Conservation (phyloP, 2,797 vertebrate species). For the Anableps anableps region DNA sequence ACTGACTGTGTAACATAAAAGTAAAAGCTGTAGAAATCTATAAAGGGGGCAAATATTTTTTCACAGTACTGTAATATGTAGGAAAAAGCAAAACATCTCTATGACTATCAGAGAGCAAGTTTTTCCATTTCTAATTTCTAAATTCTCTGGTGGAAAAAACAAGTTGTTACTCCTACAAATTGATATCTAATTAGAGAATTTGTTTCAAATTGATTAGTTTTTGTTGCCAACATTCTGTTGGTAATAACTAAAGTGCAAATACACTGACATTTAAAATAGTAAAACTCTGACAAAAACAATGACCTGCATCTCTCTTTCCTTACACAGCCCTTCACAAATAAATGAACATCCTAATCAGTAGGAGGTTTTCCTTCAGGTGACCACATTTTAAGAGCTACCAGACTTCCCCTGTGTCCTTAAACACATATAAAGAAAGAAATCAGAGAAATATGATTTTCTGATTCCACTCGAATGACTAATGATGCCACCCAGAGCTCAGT, state of each 20-base stretch:
- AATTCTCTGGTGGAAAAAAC: not conserved
- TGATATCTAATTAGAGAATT: not conserved
- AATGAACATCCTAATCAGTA: conserved; percentile 3
- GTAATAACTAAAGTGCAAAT: not conserved
- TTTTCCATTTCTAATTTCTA: not conserved
- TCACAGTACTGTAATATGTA: too few relatives aligned
- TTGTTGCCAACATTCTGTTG: not conserved
- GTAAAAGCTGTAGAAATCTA: too few relatives aligned
- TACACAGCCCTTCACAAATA: not conserved
- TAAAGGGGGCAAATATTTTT: too few relatives aligned
- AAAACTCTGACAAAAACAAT: not conserved
- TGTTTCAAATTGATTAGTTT: not conserved
- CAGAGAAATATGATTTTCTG: not conserved
- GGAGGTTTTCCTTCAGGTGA: conserved; percentile 14
- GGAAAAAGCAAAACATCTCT: too few relatives aligned
- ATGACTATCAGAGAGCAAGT: not conserved
- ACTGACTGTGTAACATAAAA: too few relatives aligned
- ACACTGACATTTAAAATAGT: not conserved
- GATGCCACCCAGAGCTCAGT: not conserved
- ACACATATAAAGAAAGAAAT: not conserved
- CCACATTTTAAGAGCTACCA: conserved; percentile 2
- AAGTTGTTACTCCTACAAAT: not conserved
- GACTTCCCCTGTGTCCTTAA: conserved; percentile 2
- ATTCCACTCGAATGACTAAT: not conserved
- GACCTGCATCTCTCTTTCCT: not conserved